Evolutionary conservation across 53 echinoderm and acorn worm genomes (phyloP).

Genomic region (Apostichopus leukothele): DNA sequence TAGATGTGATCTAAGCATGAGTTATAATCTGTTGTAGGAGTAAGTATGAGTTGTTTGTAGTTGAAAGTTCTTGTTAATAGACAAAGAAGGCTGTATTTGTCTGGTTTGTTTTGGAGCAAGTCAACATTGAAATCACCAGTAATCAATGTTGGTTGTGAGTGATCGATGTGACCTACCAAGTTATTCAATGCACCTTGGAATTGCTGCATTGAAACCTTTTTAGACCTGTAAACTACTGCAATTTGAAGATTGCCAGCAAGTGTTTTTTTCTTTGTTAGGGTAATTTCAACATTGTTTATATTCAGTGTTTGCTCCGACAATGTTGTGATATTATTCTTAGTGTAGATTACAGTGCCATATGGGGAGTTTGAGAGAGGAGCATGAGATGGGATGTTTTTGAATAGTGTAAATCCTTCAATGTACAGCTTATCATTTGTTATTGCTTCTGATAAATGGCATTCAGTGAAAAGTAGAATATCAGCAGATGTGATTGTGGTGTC

Average conservation of each 20-base stretch:
- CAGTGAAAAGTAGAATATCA: conserved; percentile 44
- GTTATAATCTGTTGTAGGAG: not conserved
- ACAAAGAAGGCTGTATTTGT: not conserved
- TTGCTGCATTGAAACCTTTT: conserved; percentile 1
- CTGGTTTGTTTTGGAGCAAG: not conserved
- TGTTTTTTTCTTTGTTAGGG: not conserved
- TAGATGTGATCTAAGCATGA: conserved; percentile 35
- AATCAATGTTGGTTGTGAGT: too few relatives aligned
- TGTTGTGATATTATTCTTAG: not conserved
- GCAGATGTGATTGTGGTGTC: conserved; percentile 27
- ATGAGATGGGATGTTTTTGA: not conserved
- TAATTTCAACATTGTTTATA: not conserved
- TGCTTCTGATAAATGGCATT: conserved; percentile 6
- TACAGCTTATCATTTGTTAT: not conserved
- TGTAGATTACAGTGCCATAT: conserved; percentile 25
- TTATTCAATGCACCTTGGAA: not conserved
- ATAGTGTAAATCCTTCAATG: conserved; percentile 18
- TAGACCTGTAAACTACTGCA: too few relatives aligned
- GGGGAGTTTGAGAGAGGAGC: not conserved
- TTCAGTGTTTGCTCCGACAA: not conserved
- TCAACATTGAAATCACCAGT: conserved; percentile 44
- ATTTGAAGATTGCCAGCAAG: too few relatives aligned
- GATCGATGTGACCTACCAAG: too few relatives aligned
- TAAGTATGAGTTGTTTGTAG: not conserved
- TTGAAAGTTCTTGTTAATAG: not conserved